These are phyloP conservation scores for Macquaria ambigua DNA, from an alignment of 2,113 vertebrate species.

Conservation along the genomic window DNA sequence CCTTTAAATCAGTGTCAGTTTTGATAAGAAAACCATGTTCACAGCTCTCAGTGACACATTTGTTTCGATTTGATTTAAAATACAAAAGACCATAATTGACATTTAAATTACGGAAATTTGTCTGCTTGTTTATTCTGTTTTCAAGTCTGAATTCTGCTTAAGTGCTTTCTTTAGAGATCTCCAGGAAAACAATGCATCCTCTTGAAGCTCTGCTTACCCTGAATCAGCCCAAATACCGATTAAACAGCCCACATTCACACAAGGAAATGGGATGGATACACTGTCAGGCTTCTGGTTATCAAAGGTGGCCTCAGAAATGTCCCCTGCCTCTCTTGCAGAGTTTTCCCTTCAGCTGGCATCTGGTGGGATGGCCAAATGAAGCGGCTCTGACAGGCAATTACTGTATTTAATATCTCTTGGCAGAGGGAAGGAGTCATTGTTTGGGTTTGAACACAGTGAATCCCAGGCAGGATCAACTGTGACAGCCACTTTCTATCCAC, in stretches of 20 bases:
- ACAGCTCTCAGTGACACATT: not conserved
- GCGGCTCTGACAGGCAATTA: slow-evolving; percentile 56
- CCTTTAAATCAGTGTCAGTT: not conserved
- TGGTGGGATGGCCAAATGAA: slow-evolving; percentile 12
- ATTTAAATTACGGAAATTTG: slow-evolving; percentile 16
- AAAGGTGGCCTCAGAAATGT: slow-evolving; percentile 43
- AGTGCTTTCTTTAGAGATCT: slow-evolving; percentile 13
- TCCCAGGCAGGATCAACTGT: slow-evolving; percentile 38
- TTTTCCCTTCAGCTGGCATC: slow-evolving; percentile 10
- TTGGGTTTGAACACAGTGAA: slow-evolving; percentile 41
- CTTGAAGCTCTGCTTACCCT: not conserved
- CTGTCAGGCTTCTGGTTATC: slow-evolving; percentile 8
- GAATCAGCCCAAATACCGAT: slow-evolving; percentile 19
- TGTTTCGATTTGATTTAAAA: not conserved
- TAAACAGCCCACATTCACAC: slow-evolving; percentile 21
- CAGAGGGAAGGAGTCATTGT: slow-evolving; percentile 50
- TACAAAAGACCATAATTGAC: slow-evolving; percentile 1
- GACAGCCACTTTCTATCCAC: slow-evolving; percentile 43
- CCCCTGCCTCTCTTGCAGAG: slow-evolving; percentile 13
- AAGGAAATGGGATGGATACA: slow-evolving; percentile 8
- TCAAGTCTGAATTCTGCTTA: not conserved
- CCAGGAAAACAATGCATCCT: slow-evolving; percentile 7
- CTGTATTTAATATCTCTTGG: slow-evolving; percentile 63
- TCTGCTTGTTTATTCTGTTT: slow-evolving; percentile 18
- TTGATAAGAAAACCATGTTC: not conserved